Evolutionary conservation across 2,113 vertebrate genomes (phyloP).

Genomic region (Mesembrinibis cayennensis): DNA sequence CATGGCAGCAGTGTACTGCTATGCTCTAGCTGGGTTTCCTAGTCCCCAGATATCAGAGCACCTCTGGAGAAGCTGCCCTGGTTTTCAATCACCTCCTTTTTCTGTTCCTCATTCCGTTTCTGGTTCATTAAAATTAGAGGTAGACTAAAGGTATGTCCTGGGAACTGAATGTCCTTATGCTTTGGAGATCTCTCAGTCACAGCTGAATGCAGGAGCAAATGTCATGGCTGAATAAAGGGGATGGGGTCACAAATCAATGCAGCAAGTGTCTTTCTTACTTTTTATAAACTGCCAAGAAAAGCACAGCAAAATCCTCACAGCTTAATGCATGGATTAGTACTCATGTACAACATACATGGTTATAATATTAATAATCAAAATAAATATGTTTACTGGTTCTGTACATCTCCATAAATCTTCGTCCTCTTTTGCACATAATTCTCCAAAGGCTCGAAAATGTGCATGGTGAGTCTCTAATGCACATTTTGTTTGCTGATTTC

Average conservation of each 20-base stretch:
- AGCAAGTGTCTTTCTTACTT: neutral
- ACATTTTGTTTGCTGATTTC: conserved; percentile 57
- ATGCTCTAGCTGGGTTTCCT: neutral
- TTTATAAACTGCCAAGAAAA: neutral
- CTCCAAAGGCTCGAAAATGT: neutral
- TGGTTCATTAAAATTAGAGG: conserved; percentile 23
- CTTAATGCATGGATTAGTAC: neutral
- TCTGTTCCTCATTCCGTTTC: neutral
- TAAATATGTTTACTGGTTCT: conserved; percentile 25
- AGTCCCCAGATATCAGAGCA: neutral
- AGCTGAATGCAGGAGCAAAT: neutral
- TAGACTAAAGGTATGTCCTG: neutral
- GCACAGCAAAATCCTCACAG: neutral
- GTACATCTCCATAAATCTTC: conserved; percentile 2
- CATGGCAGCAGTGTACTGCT: neutral
- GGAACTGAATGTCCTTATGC: neutral
- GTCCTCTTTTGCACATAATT: neutral
- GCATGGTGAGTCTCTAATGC: neutral
- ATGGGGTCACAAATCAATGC: neutral
- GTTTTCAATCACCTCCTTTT: neutral
- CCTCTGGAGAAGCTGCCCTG: neutral
- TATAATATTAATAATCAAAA: conserved; percentile 29
- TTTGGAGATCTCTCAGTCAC: conserved; percentile 6
- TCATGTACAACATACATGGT: neutral
- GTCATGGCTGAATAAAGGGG: neutral